These are phyloP conservation scores for Danionella cerebrum DNA, from an alignment of 2,113 vertebrate genomes.

Conservation along the genomic window DNA sequence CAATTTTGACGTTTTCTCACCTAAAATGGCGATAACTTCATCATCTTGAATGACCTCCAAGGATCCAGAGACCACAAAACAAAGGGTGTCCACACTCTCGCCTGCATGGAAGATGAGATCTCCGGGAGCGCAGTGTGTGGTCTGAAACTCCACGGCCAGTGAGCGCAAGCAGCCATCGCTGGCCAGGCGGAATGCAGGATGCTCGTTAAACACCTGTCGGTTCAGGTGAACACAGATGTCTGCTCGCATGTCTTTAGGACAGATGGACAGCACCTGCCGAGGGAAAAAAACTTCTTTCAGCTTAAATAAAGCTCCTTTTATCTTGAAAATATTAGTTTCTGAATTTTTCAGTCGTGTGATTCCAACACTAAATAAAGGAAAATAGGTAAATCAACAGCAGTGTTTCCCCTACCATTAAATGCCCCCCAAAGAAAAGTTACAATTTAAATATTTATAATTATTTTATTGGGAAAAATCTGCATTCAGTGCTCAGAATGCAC, in stretches of 20 bases:
- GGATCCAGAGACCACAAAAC: constrained; percentile 94
- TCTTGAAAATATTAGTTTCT: constrained; percentile 30
- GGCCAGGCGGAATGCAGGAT: constrained; percentile 92
- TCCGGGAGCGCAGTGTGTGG: constrained; percentile 91
- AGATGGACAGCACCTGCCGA: constrained; percentile 87
- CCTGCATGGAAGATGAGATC: constrained; percentile 97
- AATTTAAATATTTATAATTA: too few relatives aligned
- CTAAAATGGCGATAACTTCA: constrained; percentile 95
- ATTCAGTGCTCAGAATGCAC: too few relatives aligned
- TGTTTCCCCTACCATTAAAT: too few relatives aligned
- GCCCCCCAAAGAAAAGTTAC: too few relatives aligned
- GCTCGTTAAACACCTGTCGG: constrained; percentile 94
- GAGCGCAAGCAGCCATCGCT: constrained; percentile 93
- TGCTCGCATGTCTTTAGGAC: constrained; percentile 98
- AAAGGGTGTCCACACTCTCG: constrained; percentile 94
- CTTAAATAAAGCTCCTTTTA: too few relatives aligned
- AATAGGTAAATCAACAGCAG: neutral
- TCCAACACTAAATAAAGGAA: constrained; percentile 2
- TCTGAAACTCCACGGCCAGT: constrained; percentile 95
- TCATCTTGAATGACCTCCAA: constrained; percentile 98
- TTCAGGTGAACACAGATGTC: constrained; percentile 98
- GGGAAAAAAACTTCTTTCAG: too few relatives aligned
- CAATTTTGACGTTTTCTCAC: too few relatives aligned
- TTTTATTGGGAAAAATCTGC: too few relatives aligned
- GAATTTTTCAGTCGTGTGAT: constrained; percentile 25